Evolutionary conservation across 1,140 invertebrate genomes (phyloP), one percentile per base, ranked within the genome.

Genomic region (Cotesia vestalis): DNA sequence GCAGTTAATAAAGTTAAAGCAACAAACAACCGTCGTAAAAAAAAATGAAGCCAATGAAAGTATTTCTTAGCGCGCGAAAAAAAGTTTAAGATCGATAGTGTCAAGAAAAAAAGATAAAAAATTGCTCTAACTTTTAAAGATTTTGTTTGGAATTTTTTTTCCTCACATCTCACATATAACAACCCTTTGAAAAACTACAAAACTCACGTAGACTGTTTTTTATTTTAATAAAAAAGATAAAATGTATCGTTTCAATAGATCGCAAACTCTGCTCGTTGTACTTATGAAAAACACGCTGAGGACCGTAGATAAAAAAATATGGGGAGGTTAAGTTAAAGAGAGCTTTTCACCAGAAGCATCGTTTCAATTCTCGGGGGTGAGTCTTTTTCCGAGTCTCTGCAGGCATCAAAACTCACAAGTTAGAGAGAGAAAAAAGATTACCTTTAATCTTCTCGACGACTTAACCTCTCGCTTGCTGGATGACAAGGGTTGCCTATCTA

Each of bases 381-480:
- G 60, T 55, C 36, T 55, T 71, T 64, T 72, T 46, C 55, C 34
- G 55, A 66, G 35, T 67, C 59, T 52, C 52, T 9, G 14, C 38
- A 62, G 52, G 57, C 60, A 70, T 40, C 11, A 72, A 76, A 75
- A 71, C 40, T 61, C 46, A 8, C 14, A 53, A 38, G 62, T 20
- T 57, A 34, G 51, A 17, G 5, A 8, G 70, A 36, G 63, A 14
- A 38, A 17, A 12, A 20, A 34, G 59, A 38, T 27, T 46, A 74
- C 79, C 79, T 82, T 82, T 82, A 83, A 83, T 84, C 79, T 83
- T 78, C 75, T 69, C 77, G 75, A 78, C 77, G 76, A 79, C 78
- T 82, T 79, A 76, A 81, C 75, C 76, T 77, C 64, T 71, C 76
- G 72, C 75, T 77, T 75, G 76, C 74, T 67, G 59, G 75, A 70